phyloP scores from a whole-genome alignment of 1,140 invertebrate species.

The Temnothorax longispinosus region DNA sequence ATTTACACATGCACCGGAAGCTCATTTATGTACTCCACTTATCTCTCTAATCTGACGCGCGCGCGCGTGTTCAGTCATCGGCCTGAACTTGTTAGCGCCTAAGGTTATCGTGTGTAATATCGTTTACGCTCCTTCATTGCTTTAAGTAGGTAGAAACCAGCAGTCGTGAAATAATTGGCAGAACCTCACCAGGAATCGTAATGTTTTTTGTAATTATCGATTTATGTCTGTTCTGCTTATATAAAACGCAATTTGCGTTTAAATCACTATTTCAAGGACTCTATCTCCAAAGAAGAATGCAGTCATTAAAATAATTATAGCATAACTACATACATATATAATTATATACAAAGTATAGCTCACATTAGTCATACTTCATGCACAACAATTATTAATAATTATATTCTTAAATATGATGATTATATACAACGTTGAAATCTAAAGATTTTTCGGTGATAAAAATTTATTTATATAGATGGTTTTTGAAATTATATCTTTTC shows the following conservation, averaged over 20 bases:
- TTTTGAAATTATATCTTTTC: neutral
- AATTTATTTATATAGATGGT: neutral
- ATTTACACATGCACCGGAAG: constrained; percentile 59
- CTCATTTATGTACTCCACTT: constrained; percentile 66
- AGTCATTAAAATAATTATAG: neutral
- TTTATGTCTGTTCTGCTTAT: neutral
- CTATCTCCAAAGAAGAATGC: neutral
- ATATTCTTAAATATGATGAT: neutral
- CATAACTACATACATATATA: neutral
- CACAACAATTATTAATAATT: constrained; percentile 11
- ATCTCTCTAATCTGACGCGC: constrained; percentile 79
- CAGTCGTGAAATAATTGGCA: constrained; percentile 71
- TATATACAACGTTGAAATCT: neutral
- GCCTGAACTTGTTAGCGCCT: constrained; percentile 79
- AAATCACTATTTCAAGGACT: neutral
- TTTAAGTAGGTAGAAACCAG: constrained; percentile 74
- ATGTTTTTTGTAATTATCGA: constrained; percentile 31
- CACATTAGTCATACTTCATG: neutral
- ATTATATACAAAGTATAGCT: neutral
- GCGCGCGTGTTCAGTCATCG: constrained; percentile 63
- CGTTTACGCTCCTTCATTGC: constrained; percentile 75
- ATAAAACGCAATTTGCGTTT: constrained; percentile 12
- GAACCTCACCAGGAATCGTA: constrained; percentile 25
- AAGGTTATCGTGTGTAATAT: constrained; percentile 74
- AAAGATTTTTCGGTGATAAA: neutral